Base-by-base conservation (phyloP, 2,888 invertebrate species). In the Epinotia nisella region DNA sequence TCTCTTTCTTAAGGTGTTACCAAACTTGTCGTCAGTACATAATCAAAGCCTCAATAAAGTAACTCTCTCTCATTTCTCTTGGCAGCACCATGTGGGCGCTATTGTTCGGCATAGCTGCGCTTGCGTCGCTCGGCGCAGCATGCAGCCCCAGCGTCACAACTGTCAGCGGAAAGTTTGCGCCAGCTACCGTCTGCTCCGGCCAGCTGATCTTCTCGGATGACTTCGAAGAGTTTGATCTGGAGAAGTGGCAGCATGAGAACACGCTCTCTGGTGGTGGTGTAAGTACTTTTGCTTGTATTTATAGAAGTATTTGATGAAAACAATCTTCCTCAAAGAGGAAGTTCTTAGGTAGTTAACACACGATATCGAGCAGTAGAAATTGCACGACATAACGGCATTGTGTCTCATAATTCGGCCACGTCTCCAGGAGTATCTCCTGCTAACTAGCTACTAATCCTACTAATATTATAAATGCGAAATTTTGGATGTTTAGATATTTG, bases 161-260 rank as follows among this genome's bases (percentile, higher is more conserved):
- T 2, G 94, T 92, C 41, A 94, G 94, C 78, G 95, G 95, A 2
- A 87, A 89, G 0, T 88, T 89, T 77, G 94, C 94, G 0, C 94
- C 94, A 0, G 76, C 56, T 24, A 84, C 84, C 17, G 86, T 95
- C 41, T 95, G 95, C 84, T 90, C 94, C 0, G 95, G 95, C 0
- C 94, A 88, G 5, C 85, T 95, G 61, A 94, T 96, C 80, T 96
- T 96, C 80, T 83, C 94, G 10, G 96, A 96, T 41, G 94, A 95
- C 35, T 96, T 96, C 83, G 86, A 95, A 24, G 85, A 83, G 1
- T 91, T 96, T 15, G 94, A 96, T 80, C 85, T 94, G 0, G 90
- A 93, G 76, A 94, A 90, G 77, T 96, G 96, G 96, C 92, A 95
- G 80, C 95, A 96, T 80, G 96, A 96, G 84, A 94, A 94, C 77